Base-by-base conservation (phyloP, 1,140 invertebrate species). In the Dendroctonus valens region DNA sequence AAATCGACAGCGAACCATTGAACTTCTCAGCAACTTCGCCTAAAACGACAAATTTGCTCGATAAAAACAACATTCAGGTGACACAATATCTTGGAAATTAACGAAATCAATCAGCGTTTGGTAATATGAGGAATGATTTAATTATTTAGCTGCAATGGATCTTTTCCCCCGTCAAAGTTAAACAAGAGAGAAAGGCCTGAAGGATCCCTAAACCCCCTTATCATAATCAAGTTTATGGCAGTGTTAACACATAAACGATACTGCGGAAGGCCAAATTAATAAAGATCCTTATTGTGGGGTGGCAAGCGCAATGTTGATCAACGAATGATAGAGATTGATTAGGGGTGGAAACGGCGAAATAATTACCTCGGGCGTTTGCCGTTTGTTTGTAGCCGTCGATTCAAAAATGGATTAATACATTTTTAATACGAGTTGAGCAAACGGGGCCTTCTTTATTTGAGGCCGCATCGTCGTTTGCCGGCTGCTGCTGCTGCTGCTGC, bases 351-450 rank as follows among this genome's bases (percentile, higher is more conserved):
- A 77, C 76, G 70, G 72, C 64, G 59, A 74, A 77, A 77, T 76
- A 77, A 77, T 77, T 77, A 72, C 73, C 70, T 68, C 52, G 37
- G 68, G 68, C 68, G 68, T 70, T 70, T 63, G 69, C 66, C 55
- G 62, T 73, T 67, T 75, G 61, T 63, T 73, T 71, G 71, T 38
- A 41, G 50, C 70, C 59, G 61, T 68, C 70, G 63, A 64, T 64
- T 72, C 72, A 76, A 77, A 77, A 77, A 75, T 76, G 75, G 74
- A 77, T 77, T 77, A 77, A 77, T 77, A 75, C 75, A 77, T 77
- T 77, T 77, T 77, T 76, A 75, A 77, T 77, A 70, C 65, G 69
- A 72, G 72, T 72, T 75, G 75, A 74, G 69, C 71, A 76, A 76
- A 76, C 75, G 73, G 46, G 42, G 57, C 52, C 70, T 73, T 73